These are phyloP conservation scores for Mizuhopecten yessoensis DNA, from an alignment of 1,140 invertebrate species.

Conservation along the genomic window DNA sequence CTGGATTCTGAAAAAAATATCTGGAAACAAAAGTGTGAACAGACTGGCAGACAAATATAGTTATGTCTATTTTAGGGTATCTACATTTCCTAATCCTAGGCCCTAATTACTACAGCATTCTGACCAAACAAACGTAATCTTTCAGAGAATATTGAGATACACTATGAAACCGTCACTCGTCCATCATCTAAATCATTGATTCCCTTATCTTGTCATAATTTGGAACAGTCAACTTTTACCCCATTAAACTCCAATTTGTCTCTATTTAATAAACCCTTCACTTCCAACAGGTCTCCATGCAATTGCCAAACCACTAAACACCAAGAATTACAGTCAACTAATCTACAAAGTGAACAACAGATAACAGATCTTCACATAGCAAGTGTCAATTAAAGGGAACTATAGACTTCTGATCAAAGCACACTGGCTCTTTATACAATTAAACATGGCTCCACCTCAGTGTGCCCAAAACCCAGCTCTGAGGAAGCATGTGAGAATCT, in stretches of 20 bases:
- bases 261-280: not conserved
- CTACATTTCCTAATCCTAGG: no score
- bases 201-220: not conserved
- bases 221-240: not conserved
- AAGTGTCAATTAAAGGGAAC: not conserved
- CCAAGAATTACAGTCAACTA: not conserved
- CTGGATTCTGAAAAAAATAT: no score
- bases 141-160: not conserved
- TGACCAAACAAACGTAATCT: no score
- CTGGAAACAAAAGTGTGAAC: no score
- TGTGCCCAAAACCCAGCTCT: not conserved
- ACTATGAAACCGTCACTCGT: not conserved
- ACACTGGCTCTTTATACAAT: not conserved
- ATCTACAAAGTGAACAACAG: not conserved
- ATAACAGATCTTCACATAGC: not conserved
- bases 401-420: constrained; percentile 3
- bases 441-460: not conserved
- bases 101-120: no score
- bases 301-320: not conserved
- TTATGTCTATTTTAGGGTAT: no score
- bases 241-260: constrained; percentile 27
- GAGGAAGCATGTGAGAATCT: not conserved
- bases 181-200: constrained; percentile 22
- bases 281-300: constrained; percentile 23
- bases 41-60: no score